Evolutionary conservation across 64 coral and sea anemone species (phyloP).

Genomic region (Acropora yongei): DNA sequence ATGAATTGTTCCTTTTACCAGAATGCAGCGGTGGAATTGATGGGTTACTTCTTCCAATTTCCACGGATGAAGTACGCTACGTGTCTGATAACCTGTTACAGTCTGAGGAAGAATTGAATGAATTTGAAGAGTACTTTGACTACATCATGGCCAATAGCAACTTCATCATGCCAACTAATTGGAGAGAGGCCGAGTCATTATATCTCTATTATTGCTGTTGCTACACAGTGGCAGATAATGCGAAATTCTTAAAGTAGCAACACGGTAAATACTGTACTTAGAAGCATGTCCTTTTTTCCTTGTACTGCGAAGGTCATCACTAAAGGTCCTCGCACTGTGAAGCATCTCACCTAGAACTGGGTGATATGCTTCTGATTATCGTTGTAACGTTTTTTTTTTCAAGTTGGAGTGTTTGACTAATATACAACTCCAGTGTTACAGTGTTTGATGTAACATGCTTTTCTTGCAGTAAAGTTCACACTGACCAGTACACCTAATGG

Average conservation of each 20-base stretch:
- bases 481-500: neutral
- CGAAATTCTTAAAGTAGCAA: neutral
- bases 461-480: neutral
- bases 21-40: constrained; percentile 54
- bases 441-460: neutral
- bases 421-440: neutral
- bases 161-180: constrained; percentile 30
- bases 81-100: constrained; percentile 41
- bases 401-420: neutral
- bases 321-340: neutral
- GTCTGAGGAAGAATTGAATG: constrained; percentile 52
- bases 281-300: neutral
- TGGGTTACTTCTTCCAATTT: constrained; percentile 63
- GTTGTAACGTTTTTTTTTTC: neutral
- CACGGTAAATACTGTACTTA: neutral
- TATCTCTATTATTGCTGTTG: constrained; percentile 49
- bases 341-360: neutral
- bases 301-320: neutral
- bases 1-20: constrained; percentile 61
- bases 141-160: constrained; percentile 58
- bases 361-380: neutral
- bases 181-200: constrained; percentile 39
- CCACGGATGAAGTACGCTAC: constrained; percentile 52
- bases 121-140: constrained; percentile 60
- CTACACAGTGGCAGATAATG: neutral